phyloP scores from a whole-genome alignment of 2,113 vertebrate genomes.

The Periophthalmus modestus region DNA sequence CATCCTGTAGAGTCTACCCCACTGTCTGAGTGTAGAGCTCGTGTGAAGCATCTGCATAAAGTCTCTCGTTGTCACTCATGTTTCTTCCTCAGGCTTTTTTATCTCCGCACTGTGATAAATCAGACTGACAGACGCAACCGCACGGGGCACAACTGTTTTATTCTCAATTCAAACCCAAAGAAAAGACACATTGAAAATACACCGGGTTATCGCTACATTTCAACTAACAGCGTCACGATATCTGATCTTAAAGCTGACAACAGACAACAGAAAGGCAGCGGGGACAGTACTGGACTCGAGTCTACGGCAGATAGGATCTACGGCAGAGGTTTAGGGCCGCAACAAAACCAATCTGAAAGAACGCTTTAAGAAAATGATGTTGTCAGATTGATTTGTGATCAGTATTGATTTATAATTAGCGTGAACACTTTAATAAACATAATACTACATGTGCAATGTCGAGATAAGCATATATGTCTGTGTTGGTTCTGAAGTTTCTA shows the following conservation, averaged over 20 bases:
- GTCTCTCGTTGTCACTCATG: conserved; percentile 13
- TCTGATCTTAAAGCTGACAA: conserved; percentile 59
- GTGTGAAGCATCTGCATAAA: conserved; percentile 25
- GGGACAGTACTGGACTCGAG: conserved; percentile 31
- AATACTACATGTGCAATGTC: not conserved
- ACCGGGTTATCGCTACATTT: conserved; percentile 72
- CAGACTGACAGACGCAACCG: conserved; percentile 39
- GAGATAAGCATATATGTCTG: too few relatives aligned
- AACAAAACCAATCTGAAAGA: conserved; percentile 4
- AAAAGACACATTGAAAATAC: conserved; percentile 70
- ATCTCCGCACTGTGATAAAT: not conserved
- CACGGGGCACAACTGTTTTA: conserved; percentile 74
- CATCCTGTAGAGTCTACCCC: not conserved
- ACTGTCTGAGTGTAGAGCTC: conserved; percentile 6
- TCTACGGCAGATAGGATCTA: conserved; percentile 30
- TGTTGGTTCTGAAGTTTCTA: not conserved
- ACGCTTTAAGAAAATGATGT: not conserved
- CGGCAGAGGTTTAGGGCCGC: conserved; percentile 34
- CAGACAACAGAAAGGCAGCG: conserved; percentile 45
- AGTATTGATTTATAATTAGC: not conserved
- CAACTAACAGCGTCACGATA: conserved; percentile 74
- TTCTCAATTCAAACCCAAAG: conserved; percentile 69
- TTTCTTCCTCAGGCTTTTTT: conserved; percentile 3
- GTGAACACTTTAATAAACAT: not conserved
- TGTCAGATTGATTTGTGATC: not conserved